These are phyloP conservation scores for Parasteatoda lunata DNA, from an alignment of 2,888 invertebrate genomes.

Conservation along the genomic window DNA sequence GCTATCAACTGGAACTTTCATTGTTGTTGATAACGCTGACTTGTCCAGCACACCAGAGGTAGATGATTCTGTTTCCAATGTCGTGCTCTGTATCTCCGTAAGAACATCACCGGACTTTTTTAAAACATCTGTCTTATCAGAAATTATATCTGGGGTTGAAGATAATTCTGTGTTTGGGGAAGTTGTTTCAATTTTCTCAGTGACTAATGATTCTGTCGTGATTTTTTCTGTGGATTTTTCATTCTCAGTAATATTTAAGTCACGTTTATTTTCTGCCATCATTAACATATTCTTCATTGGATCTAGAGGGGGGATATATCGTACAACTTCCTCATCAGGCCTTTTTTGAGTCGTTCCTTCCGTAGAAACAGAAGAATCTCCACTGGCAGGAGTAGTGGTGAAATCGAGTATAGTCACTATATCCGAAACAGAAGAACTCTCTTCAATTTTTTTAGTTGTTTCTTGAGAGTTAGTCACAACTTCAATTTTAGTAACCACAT, in stretches of 20 bases:
- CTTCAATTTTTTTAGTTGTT: too few relatives aligned
- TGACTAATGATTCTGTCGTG: neutral
- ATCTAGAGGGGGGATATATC: conserved; percentile 57
- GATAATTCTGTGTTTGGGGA: neutral
- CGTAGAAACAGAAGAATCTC: neutral
- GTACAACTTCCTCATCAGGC: conserved; percentile 8
- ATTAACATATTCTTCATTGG: conserved; percentile 57
- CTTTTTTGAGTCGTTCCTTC: neutral
- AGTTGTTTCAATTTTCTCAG: too few relatives aligned
- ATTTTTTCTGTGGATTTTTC: neutral
- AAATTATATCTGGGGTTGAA: neutral
- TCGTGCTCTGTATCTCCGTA: neutral
- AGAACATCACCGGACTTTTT: neutral
- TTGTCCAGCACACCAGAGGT: neutral
- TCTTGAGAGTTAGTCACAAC: neutral
- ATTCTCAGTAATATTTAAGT: neutral
- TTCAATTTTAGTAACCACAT: neutral
- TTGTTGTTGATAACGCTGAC: neutral
- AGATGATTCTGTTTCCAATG: neutral
- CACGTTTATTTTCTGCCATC: conserved; percentile 32
- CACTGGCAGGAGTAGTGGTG: neutral
- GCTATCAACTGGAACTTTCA: neutral
- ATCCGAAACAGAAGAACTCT: too few relatives aligned
- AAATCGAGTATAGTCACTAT: too few relatives aligned
- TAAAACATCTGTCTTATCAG: neutral